phyloP scores from a whole-genome alignment of 2,113 vertebrate species.

The Pelecanus crispus region DNA sequence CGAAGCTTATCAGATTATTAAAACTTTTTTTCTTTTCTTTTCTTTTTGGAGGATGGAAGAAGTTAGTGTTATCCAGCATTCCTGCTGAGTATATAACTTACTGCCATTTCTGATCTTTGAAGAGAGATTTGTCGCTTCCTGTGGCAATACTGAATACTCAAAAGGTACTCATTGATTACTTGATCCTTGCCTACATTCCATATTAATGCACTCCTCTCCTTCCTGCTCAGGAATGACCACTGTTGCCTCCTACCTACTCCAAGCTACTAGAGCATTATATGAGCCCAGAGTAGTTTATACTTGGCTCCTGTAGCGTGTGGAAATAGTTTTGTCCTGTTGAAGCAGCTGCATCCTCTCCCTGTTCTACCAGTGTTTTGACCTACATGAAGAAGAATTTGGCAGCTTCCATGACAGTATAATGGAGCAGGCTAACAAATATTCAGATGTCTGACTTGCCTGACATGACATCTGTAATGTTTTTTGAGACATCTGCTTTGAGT shows the following conservation, averaged over 20 bases:
- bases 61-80: constrained; percentile 29
- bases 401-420: background rate
- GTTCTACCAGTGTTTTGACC: background rate
- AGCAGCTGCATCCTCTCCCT: constrained; percentile 4
- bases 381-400: background rate
- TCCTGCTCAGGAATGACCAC: background rate
- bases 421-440: background rate
- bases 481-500: background rate
- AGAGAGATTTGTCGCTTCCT: constrained; percentile 27
- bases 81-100: constrained; percentile 27
- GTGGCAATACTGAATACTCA: constrained; percentile 24
- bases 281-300: background rate
- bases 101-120: constrained; percentile 24
- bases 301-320: background rate
- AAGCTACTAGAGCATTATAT: background rate
- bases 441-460: background rate
- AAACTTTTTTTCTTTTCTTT: constrained; percentile 39
- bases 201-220: background rate
- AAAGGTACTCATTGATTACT: constrained; percentile 37
- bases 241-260: background rate
- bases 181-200: background rate
- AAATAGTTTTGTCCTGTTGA: background rate
- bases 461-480: background rate
- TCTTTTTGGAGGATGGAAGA: constrained; percentile 51
- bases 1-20: background rate